Percentiles rank a stretch among this genome's conserved stretches.
These are phyloP conservation scores for Anoura caudifer DNA, from an alignment of 2,113 vertebrate genomes.

Conservation along the genomic window DNA sequence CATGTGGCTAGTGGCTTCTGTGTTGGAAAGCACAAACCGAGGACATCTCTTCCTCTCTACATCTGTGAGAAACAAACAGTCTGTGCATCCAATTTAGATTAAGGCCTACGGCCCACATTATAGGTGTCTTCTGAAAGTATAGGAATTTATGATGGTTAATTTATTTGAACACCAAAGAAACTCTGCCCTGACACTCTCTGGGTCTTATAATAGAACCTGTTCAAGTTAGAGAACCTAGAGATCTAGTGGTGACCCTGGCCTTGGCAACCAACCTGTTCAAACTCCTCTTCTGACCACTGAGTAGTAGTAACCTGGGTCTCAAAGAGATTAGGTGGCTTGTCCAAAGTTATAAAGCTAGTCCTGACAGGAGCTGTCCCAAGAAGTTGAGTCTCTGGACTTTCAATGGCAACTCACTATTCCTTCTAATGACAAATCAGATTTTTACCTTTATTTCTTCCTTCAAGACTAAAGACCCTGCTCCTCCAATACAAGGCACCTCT, in stretches of 20 bases:
- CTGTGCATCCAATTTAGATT: background rate
- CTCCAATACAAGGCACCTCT: background rate
- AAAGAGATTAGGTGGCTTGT: background rate
- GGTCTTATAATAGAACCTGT: background rate
- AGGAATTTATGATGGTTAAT: background rate
- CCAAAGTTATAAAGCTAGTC: background rate
- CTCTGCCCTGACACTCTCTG: background rate
- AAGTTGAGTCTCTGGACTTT: background rate
- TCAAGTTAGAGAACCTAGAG: background rate
- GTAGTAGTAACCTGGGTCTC: background rate
- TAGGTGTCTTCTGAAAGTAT: background rate
- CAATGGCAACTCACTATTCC: background rate
- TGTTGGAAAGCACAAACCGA: background rate
- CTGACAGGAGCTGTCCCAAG: background rate
- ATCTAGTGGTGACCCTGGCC: background rate
- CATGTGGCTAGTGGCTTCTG: background rate
- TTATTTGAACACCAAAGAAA: background rate
- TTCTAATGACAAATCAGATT: background rate
- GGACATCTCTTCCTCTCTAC: background rate
- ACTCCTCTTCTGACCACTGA: background rate
- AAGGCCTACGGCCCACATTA: background rate
- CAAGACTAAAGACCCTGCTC: background rate
- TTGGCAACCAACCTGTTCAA: background rate
- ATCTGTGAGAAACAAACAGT: background rate
- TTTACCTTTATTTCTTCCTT: background rate